Percentiles rank a stretch among this genome's conserved stretches.
These are phyloP conservation scores for Drosophila orena DNA, from an alignment of 1,140 invertebrate species.

Conservation along the genomic window DNA sequence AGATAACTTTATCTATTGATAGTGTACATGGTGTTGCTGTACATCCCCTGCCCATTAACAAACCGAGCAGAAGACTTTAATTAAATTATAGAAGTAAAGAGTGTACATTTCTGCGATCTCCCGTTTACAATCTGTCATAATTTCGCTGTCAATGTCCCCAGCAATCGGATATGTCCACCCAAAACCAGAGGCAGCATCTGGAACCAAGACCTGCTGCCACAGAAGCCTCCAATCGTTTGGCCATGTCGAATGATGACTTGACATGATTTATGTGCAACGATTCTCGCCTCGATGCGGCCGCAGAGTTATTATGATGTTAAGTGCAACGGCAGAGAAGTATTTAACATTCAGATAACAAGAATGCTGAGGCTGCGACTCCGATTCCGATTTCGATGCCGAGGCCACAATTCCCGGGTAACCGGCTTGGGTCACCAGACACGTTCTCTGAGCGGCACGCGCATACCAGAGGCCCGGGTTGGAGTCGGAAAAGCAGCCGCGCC, in stretches of 20 bases:
- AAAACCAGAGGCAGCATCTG: constrained; percentile 2
- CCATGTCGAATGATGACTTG: constrained; percentile 57
- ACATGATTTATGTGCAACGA: constrained; percentile 59
- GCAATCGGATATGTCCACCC: constrained; percentile 40
- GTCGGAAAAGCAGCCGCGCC: constrained; percentile 17
- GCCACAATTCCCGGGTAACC: constrained; percentile 36
- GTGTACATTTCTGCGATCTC: constrained; percentile 21
- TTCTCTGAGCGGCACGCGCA: constrained; percentile 76
- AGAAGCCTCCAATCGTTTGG: constrained; percentile 29
- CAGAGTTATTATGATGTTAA: constrained; percentile 78
- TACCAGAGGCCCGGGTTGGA: constrained; percentile 49
- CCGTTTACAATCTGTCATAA: constrained; percentile 28
- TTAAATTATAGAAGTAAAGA: constrained; percentile 2
- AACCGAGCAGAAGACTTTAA: background rate
- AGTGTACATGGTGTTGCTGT: background rate
- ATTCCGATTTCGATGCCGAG: constrained; percentile 1
- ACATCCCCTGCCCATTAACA: background rate
- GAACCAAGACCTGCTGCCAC: background rate
- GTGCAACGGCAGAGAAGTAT: constrained; percentile 65
- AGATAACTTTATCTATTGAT: constrained; percentile 14
- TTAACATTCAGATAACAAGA: constrained; percentile 74
- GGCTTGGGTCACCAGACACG: constrained; percentile 69
- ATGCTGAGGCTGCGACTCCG: constrained; percentile 54
- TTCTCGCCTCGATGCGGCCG: constrained; percentile 30
- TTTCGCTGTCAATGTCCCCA: constrained; percentile 32